phyloP scores from a whole-genome alignment of 2,797 vertebrate genomes.

The Margarornis squamiger region DNA sequence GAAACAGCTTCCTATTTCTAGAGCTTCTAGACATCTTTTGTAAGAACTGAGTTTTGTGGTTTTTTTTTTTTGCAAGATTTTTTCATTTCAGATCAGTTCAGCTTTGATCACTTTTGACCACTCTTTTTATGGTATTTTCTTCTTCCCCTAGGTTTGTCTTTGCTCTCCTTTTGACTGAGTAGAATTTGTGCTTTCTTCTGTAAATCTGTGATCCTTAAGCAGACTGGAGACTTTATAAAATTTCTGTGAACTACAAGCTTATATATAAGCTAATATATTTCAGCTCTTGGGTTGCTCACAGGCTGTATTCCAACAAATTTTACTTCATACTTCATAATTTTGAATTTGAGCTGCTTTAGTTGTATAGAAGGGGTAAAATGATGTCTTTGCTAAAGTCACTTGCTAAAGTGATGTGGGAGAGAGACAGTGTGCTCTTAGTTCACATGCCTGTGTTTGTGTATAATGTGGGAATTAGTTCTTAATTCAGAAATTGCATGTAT shows the following conservation, averaged over 20 bases:
- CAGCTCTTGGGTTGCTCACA: background rate
- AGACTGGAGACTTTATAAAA: background rate
- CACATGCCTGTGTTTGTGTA: background rate
- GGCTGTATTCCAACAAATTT: background rate
- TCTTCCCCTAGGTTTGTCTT: background rate
- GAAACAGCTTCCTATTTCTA: background rate
- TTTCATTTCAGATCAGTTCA: background rate
- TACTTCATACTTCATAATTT: background rate
- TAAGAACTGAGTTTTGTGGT: background rate
- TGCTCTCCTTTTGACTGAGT: background rate
- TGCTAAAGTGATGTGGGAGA: background rate
- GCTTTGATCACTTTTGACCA: constrained; percentile 23
- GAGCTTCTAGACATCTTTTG: background rate
- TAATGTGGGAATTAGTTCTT: background rate
- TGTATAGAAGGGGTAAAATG: background rate
- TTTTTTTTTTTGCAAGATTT: background rate
- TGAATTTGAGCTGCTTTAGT: background rate
- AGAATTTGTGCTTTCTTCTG: constrained; percentile 6
- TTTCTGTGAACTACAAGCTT: background rate
- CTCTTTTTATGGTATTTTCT: background rate
- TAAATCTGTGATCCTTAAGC: constrained; percentile 21
- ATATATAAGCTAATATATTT: constrained; percentile 10
- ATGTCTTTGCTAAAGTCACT: background rate
- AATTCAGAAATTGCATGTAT: background rate
- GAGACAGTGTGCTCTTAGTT: background rate